Conservation (phyloP, 2,113 vertebrate species). For the Piprites chloris region DNA sequence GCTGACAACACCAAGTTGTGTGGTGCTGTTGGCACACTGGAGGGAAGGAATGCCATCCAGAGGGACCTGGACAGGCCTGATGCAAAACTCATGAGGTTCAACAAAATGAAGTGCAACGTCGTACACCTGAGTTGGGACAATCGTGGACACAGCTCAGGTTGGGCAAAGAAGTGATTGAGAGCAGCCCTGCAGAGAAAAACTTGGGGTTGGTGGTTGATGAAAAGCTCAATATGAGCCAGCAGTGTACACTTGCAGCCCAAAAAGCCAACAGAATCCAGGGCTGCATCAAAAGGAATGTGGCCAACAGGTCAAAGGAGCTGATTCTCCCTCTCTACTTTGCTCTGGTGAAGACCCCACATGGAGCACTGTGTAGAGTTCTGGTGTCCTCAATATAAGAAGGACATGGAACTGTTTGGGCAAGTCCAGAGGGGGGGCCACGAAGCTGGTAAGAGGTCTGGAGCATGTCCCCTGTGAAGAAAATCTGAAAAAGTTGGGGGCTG, state of each 20-base stretch:
- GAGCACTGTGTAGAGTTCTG: not conserved
- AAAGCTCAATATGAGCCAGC: not conserved
- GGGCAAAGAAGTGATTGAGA: not conserved
- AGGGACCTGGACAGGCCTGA: not conserved
- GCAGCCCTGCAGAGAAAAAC: not conserved
- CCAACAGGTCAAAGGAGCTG: not conserved
- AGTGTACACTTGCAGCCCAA: not conserved
- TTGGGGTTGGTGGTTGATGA: not conserved
- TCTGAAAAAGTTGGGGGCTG: not conserved
- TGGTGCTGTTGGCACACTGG: not conserved
- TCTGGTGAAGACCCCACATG: not conserved
- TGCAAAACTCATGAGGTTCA: not conserved
- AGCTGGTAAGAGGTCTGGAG: not conserved
- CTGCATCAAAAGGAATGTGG: not conserved
- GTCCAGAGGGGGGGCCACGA: not conserved
- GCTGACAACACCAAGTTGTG: not conserved
- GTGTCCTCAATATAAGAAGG: not conserved
- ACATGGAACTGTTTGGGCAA: not conserved
- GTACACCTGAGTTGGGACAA: not conserved
- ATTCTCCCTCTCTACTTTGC: not conserved
- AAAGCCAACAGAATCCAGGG: not conserved
- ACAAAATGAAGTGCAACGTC: not conserved
- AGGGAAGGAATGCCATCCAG: not conserved
- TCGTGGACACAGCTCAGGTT: not conserved
- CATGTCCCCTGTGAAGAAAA: not conserved